Conservation (phyloP, 2,888 invertebrate species). For the Allacma fusca region DNA sequence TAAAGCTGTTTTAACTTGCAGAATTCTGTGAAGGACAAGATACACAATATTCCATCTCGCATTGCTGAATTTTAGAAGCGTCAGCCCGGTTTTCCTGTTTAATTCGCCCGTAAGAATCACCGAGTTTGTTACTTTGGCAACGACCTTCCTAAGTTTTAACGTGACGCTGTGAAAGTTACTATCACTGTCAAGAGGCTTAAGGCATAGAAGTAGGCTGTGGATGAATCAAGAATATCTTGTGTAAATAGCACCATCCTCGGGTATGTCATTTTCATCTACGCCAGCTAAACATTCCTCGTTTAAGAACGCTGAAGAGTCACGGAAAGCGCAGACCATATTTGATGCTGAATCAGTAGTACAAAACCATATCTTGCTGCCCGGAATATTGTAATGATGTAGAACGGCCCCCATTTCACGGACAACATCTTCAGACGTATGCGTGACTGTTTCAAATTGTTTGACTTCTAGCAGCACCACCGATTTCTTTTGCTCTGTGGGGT, state of each 20-base stretch:
- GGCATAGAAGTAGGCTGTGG: constrained; percentile 20
- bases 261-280: too few relatives aligned
- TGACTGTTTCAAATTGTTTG: not conserved
- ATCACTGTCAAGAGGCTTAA: not conserved
- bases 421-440: not conserved
- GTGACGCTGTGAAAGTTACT: not conserved
- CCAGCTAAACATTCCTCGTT: not conserved
- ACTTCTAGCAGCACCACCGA: not conserved
- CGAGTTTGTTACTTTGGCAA: constrained; percentile 1
- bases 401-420: not conserved
- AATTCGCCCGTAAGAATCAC: not conserved
- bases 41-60: constrained; percentile 5
- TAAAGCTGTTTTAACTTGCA: not conserved
- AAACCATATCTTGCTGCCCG: not conserved
- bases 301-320: not conserved
- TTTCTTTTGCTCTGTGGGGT: not conserved
- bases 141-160: not conserved
- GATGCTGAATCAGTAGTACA: constrained; percentile 6
- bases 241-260: not conserved
- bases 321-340: constrained; percentile 30
- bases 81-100: not conserved
- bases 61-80: not conserved
- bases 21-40: not conserved
- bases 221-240: constrained; percentile 17
- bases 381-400: not conserved